Evolutionary conservation across 2,888 invertebrate species (phyloP).

Genomic region (Polymixis lichenea): DNA sequence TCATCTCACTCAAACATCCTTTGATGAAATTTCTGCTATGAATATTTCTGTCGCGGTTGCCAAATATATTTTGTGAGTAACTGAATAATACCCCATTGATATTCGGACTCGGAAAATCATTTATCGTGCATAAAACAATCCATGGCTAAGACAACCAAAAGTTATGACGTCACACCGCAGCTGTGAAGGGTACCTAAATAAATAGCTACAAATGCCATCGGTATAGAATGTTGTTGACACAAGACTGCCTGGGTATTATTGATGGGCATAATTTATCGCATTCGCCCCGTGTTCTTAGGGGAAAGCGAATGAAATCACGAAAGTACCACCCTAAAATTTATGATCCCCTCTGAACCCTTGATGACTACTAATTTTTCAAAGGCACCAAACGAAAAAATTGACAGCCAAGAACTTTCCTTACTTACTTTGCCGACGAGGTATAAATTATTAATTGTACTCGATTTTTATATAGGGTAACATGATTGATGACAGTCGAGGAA

Average conservation of each 20-base stretch:
- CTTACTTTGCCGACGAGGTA: slow-evolving; percentile 69
- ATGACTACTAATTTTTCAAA: slow-evolving; percentile 87
- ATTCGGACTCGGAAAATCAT: slow-evolving; percentile 69
- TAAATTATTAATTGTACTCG: slow-evolving; percentile 73
- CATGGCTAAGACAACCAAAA: slow-evolving; percentile 66
- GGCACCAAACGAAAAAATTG: slow-evolving; percentile 74
- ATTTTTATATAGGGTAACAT: slow-evolving; percentile 64
- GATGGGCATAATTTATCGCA: slow-evolving; percentile 88
- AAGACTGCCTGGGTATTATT: slow-evolving; percentile 84
- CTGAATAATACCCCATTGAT: slow-evolving; percentile 69
- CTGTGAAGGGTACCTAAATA: slow-evolving; percentile 66
- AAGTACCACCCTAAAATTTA: slow-evolving; percentile 85
- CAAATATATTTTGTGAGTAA: slow-evolving; percentile 51
- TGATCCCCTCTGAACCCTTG: slow-evolving; percentile 82
- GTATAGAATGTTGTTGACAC: slow-evolving; percentile 86
- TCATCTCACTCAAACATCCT: neutral
- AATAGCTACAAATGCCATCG: slow-evolving; percentile 76
- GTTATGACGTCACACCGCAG: slow-evolving; percentile 69
- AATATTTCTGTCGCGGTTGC: slow-evolving; percentile 19
- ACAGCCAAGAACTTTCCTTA: slow-evolving; percentile 73
- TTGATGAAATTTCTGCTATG: slow-evolving; percentile 6
- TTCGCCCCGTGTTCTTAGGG: slow-evolving; percentile 82
- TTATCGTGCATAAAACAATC: slow-evolving; percentile 74
- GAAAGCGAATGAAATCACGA: slow-evolving; percentile 85
- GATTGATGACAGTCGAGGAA: slow-evolving; percentile 64